Conservation (phyloP, 2,113 vertebrate genomes). For the Lepidothrix coronata region DNA sequence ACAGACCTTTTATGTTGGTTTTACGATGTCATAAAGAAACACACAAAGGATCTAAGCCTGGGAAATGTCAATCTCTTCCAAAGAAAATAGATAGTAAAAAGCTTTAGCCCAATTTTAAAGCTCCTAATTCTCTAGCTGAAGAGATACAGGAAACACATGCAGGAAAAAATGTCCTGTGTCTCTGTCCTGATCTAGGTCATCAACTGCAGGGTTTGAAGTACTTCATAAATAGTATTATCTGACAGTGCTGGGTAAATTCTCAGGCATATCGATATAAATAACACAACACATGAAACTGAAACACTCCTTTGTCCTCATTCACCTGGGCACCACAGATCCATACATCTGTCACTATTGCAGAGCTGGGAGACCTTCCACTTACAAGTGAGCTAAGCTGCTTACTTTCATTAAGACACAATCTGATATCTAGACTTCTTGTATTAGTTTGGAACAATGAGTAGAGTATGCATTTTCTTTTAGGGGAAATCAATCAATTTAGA, state of each 20-base stretch:
- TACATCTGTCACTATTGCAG: not conserved
- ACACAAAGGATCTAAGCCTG: not conserved
- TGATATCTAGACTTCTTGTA: slow-evolving; percentile 19
- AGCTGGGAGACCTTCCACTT: not conserved
- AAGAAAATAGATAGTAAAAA: not conserved
- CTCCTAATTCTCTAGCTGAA: slow-evolving; percentile 25
- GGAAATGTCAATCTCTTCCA: not conserved
- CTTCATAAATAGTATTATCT: slow-evolving; percentile 27
- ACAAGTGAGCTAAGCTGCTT: slow-evolving; percentile 27
- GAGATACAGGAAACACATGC: not conserved
- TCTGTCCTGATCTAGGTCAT: slow-evolving; percentile 3
- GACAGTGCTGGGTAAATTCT: not conserved
- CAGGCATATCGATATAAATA: not conserved
- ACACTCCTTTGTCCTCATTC: slow-evolving; percentile 9
- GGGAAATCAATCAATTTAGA: not conserved
- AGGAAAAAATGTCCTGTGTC: not conserved
- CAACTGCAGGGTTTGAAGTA: not conserved
- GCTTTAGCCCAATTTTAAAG: not conserved
- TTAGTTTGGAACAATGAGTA: not conserved
- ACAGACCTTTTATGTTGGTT: not conserved
- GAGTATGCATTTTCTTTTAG: not conserved
- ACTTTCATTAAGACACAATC: slow-evolving; percentile 18
- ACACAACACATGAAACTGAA: not conserved
- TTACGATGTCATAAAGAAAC: slow-evolving; percentile 1
- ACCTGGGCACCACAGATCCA: not conserved